A percentile compares a stretch with the other conserved stretches of the same genome.
Conservation (phyloP, 2,113 vertebrate genomes). For the Tor tambroides region DNA sequence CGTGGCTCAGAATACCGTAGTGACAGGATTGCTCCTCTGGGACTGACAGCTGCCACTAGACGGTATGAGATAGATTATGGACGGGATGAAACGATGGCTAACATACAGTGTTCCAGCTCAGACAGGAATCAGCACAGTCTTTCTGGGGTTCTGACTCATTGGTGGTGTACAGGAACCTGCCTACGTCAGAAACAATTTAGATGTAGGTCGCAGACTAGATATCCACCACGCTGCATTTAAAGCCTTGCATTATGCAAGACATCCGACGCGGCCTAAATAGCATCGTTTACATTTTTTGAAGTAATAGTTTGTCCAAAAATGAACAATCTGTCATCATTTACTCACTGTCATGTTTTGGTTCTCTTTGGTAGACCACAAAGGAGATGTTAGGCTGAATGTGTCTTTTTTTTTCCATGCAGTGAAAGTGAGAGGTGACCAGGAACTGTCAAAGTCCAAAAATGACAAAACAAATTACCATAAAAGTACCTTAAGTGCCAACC, state of each 20-base stretch:
- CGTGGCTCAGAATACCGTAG: not conserved
- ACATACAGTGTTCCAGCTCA: conserved; percentile 40
- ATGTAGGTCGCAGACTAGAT: conserved; percentile 64
- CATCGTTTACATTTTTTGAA: not conserved
- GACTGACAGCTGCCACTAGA: not conserved
- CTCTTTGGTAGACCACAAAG: not conserved
- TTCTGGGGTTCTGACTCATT: conserved; percentile 65
- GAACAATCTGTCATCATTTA: not conserved
- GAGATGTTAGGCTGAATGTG: not conserved
- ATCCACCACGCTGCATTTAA: conserved; percentile 51
- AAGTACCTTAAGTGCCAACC: too few relatives aligned
- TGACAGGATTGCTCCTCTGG: not conserved
- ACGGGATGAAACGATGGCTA: not conserved
- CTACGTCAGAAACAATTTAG: conserved; percentile 66
- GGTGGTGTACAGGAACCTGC: conserved; percentile 58
- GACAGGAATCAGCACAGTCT: conserved; percentile 41
- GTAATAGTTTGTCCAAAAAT: not conserved
- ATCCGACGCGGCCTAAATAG: conserved; percentile 27
- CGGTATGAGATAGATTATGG: not conserved
- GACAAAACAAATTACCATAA: not conserved
- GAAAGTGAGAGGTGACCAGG: not conserved
- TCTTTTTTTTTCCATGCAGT: not conserved
- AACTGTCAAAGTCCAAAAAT: not conserved
- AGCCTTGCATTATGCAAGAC: conserved; percentile 41
- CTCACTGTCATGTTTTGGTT: not conserved